Evolutionary conservation across 2,888 invertebrate species (phyloP).

Genomic region (Lasioglossum leucozonium): DNA sequence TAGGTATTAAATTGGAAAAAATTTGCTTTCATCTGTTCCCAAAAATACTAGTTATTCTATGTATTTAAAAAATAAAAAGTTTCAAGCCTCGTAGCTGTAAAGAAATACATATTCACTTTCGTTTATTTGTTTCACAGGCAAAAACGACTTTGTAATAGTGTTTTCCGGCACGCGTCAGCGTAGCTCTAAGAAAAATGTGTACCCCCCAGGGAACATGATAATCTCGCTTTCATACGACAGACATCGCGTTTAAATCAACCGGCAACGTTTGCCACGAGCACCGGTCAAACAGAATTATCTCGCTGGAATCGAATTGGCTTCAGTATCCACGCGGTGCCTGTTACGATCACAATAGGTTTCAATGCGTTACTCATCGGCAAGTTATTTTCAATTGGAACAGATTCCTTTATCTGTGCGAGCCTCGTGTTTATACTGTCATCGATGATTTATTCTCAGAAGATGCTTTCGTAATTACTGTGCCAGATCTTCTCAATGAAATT

Average conservation of each 20-base stretch:
- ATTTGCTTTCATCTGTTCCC: not conserved
- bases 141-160: not conserved
- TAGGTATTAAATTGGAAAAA: too few relatives aligned
- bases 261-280: not conserved
- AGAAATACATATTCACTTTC: not conserved
- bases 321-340: not conserved
- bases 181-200: not conserved
- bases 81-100: not conserved
- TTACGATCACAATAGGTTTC: not conserved
- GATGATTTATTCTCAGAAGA: not conserved
- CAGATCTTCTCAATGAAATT: not conserved
- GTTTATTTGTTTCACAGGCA: not conserved
- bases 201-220: not conserved
- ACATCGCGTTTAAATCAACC: not conserved
- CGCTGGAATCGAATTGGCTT: not conserved
- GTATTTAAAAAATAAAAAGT: not conserved
- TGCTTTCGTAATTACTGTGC: not conserved
- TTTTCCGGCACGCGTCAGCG: not conserved
- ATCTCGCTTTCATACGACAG: not conserved
- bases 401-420: not conserved
- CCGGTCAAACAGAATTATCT: slow-evolving; percentile 18
- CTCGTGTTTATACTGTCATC: not conserved
- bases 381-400: not conserved
- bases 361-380: not conserved
- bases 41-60: not conserved